Percentiles rank a stretch among this genome's conserved stretches.
phyloP scores from a whole-genome alignment of 2,888 invertebrate genomes.

The Dryobota labecula region DNA sequence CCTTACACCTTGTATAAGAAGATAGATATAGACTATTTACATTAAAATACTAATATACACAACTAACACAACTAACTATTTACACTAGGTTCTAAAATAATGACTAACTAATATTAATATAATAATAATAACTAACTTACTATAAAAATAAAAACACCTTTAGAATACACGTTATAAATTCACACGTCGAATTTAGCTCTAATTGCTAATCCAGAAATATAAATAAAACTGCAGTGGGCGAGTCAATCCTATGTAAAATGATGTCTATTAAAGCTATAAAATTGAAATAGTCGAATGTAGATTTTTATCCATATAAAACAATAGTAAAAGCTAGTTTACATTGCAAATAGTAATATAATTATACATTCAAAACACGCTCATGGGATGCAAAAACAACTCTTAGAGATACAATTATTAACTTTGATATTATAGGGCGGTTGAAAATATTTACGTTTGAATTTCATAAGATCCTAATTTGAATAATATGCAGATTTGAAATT shows the following conservation, averaged over 20 bases:
- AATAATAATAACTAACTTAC: no score
- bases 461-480: conserved; percentile 13
- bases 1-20: no score
- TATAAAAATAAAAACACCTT: neutral
- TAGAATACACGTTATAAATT: neutral
- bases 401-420: conserved; percentile 12
- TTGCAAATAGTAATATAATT: conserved; percentile 9
- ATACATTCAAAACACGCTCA: conserved; percentile 7
- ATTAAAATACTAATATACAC: neutral
- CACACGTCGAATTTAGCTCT: neutral
- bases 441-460: conserved; percentile 22
- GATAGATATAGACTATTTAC: no score
- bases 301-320: conserved; percentile 15
- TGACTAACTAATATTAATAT: neutral
- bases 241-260: neutral
- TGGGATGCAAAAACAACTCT: conserved; percentile 4
- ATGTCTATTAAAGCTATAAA: conserved; percentile 1
- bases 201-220: neutral
- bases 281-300: neutral
- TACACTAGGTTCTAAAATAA: neutral
- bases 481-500: conserved; percentile 33
- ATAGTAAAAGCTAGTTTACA: conserved; percentile 2
- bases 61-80: neutral
- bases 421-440: conserved; percentile 5
- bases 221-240: neutral